These are phyloP conservation scores for Paracentrotus lividus DNA, from an alignment of 53 echinoderm and acorn worm species.

Conservation along the genomic window DNA sequence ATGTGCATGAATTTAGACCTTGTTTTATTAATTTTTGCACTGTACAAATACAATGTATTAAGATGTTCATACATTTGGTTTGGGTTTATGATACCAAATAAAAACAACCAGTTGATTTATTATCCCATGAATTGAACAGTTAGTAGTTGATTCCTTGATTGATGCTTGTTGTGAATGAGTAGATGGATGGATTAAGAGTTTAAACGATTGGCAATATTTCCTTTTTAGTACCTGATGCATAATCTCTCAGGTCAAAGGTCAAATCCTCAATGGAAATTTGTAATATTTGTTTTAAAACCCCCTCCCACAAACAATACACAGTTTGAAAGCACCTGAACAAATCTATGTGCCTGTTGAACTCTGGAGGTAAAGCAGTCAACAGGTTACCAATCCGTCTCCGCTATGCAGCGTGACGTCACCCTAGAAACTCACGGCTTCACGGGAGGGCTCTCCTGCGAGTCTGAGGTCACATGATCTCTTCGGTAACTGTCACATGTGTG, in stretches of 20 bases:
- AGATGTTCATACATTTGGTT: too few species aligned
- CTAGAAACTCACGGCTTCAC: constrained; percentile 25
- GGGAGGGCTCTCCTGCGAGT: constrained; percentile 51
- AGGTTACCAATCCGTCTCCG: constrained; percentile 11
- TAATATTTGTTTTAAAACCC: neutral
- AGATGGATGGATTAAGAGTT: neutral
- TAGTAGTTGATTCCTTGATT: neutral
- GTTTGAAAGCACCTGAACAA: neutral
- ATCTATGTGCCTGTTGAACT: neutral
- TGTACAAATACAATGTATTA: neutral
- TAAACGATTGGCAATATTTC: constrained; percentile 7
- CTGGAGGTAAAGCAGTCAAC: constrained; percentile 3
- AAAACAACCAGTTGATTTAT: neutral
- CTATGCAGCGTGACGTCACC: constrained; percentile 46
- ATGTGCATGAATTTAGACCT: neutral
- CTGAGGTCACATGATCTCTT: constrained; percentile 65
- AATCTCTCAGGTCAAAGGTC: neutral
- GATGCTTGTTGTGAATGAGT: neutral
- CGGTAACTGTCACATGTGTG: constrained; percentile 62
- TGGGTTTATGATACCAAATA: neutral
- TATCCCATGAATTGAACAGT: neutral
- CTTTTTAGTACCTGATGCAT: neutral
- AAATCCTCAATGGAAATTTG: neutral
- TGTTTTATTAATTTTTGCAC: neutral
- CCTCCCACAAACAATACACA: neutral